phyloP scores from a whole-genome alignment of 1,140 invertebrate species.

The Drosophila nebulosa region DNA sequence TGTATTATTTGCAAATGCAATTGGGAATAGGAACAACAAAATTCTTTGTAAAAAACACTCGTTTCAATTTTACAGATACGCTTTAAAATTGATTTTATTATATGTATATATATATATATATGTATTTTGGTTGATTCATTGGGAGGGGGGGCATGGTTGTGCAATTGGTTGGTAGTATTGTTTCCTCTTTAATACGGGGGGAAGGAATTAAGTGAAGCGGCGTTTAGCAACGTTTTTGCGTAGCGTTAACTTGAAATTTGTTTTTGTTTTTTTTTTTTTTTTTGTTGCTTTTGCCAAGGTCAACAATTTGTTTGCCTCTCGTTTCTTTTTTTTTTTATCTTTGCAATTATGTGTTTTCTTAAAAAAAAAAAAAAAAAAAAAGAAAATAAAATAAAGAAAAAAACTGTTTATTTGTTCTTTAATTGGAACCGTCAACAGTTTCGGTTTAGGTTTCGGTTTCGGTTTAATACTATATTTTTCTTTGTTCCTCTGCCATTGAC shows the following conservation, averaged over 20 bases:
- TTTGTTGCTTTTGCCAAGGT: conserved; percentile 44
- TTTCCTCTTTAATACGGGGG: conserved; percentile 7
- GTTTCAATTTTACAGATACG: conserved; percentile 37
- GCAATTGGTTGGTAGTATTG: conserved; percentile 8
- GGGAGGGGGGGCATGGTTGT: conserved; percentile 18
- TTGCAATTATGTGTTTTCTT: not conserved
- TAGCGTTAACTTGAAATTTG: conserved; percentile 54
- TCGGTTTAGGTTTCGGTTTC: conserved; percentile 26
- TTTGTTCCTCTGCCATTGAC: conserved; percentile 20
- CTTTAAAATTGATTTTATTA: conserved; percentile 54
- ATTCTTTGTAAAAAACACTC: not conserved
- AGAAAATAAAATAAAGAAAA: not conserved
- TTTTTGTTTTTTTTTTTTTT: not conserved
- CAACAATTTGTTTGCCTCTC: conserved; percentile 32
- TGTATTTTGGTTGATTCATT: conserved; percentile 41
- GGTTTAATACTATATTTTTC: conserved; percentile 31
- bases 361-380: not conserved
- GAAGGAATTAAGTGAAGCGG: conserved; percentile 28
- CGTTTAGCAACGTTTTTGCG: conserved; percentile 57
- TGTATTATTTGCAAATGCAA: not conserved
- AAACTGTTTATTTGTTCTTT: conserved; percentile 56
- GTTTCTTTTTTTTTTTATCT: not conserved
- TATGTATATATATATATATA: not conserved
- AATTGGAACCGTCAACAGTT: conserved; percentile 49
- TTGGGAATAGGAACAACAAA: conserved; percentile 8